phyloP scores from a whole-genome alignment of 2,797 vertebrate species.

The Pelodytes ibericus region DNA sequence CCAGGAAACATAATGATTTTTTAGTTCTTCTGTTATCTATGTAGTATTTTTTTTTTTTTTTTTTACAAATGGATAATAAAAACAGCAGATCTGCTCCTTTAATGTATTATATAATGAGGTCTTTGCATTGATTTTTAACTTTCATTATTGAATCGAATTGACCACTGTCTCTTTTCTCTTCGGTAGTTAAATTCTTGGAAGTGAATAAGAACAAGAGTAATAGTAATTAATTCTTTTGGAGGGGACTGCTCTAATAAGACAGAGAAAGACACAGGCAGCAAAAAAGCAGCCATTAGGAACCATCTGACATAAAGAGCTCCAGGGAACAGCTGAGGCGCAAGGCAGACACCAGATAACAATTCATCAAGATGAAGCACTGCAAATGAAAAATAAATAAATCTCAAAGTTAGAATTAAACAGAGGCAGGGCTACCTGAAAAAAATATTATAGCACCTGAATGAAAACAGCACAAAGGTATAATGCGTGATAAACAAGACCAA shows the following conservation, averaged over 20 bases:
- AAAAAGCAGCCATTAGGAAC: slow-evolving; percentile 38
- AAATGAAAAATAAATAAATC: slow-evolving; percentile 18
- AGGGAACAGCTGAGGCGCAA: slow-evolving; percentile 15
- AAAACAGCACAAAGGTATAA: no score
- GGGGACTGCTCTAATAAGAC: slow-evolving; percentile 36
- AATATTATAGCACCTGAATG: no score
- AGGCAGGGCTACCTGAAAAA: no score
- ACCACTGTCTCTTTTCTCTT: not conserved
- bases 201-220: slow-evolving; percentile 27
- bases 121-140: not conserved
- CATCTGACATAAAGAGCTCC: slow-evolving; percentile 37
- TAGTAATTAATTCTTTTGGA: slow-evolving; percentile 40
- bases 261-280: slow-evolving; percentile 19
- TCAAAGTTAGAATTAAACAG: not conserved
- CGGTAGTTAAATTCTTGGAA: slow-evolving; percentile 14
- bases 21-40: not conserved
- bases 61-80: no score
- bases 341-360: slow-evolving; percentile 26
- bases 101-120: not conserved
- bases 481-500: no score
- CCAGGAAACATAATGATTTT: not conserved
- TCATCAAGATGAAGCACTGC: slow-evolving; percentile 34
- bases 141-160: not conserved
- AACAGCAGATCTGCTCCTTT: not conserved
- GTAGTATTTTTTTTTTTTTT: no score